phyloP scores from a whole-genome alignment of 2,797 vertebrate genomes.

The Hoplostethus atlanticus region DNA sequence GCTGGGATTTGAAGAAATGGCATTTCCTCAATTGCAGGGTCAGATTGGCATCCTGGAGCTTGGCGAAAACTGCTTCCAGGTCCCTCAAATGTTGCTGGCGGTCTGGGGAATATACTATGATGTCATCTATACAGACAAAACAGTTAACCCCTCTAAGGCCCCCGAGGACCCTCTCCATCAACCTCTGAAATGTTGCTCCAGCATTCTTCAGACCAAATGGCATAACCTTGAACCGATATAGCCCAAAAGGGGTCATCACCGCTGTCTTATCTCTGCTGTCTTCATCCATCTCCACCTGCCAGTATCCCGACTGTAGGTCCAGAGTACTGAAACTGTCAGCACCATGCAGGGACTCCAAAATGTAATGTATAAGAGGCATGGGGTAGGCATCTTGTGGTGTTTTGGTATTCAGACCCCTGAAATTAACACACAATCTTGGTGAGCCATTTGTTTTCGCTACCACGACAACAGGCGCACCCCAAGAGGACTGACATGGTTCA shows the following conservation, averaged over 20 bases:
- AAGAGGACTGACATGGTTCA: neutral
- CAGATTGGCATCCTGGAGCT: neutral
- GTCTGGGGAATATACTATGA: neutral
- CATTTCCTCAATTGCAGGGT: constrained; percentile 23
- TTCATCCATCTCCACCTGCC: constrained; percentile 9
- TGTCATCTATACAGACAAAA: constrained; percentile 20
- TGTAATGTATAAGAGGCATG: neutral
- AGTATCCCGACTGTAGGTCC: constrained; percentile 7
- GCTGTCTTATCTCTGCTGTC: neutral
- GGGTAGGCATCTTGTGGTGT: neutral
- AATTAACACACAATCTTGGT: constrained; percentile 3
- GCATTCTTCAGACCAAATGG: neutral
- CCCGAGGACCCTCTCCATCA: neutral
- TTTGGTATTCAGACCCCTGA: neutral
- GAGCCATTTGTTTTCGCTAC: neutral
- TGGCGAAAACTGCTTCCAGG: neutral
- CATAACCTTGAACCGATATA: neutral
- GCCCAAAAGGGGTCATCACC: neutral
- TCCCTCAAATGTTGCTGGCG: neutral
- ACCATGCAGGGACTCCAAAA: neutral
- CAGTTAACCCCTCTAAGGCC: neutral
- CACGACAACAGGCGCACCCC: neutral
- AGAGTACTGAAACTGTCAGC: neutral
- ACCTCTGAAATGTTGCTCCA: neutral
- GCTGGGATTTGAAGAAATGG: neutral